phyloP scores from a whole-genome alignment of 2,113 vertebrate species.

The Hystrix cristata region DNA sequence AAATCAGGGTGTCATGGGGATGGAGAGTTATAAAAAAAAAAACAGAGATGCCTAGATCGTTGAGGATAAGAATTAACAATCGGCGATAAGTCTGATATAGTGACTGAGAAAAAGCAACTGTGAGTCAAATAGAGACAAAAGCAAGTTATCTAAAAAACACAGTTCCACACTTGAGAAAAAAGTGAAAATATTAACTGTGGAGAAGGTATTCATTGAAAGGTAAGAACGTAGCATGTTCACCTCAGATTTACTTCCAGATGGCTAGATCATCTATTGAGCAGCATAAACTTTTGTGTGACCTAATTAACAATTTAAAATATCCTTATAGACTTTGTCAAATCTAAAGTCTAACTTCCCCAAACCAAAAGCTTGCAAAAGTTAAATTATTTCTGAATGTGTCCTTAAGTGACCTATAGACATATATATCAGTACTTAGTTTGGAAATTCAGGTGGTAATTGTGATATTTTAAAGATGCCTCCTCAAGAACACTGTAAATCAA shows the following conservation, averaged over 20 bases:
- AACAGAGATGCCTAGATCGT: background rate
- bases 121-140: background rate
- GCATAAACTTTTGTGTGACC: background rate
- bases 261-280: background rate
- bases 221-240: background rate
- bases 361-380: background rate
- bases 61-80: constrained; percentile 19
- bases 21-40: background rate
- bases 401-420: background rate
- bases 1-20: background rate
- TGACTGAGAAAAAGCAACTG: constrained; percentile 5
- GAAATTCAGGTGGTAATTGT: background rate
- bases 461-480: background rate
- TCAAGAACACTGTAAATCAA: background rate
- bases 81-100: background rate
- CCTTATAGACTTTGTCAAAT: background rate
- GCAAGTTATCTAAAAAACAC: background rate
- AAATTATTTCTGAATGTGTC: constrained; percentile 31
- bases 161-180: background rate
- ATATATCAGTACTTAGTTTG: background rate
- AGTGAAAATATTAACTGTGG: background rate
- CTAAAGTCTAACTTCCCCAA: constrained; percentile 4
- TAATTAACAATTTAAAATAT: constrained; percentile 16
- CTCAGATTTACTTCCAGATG: background rate
- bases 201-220: constrained; percentile 44